Evolutionary conservation across 2,888 invertebrate species (phyloP).

Genomic region (Heliconius cydno): DNA sequence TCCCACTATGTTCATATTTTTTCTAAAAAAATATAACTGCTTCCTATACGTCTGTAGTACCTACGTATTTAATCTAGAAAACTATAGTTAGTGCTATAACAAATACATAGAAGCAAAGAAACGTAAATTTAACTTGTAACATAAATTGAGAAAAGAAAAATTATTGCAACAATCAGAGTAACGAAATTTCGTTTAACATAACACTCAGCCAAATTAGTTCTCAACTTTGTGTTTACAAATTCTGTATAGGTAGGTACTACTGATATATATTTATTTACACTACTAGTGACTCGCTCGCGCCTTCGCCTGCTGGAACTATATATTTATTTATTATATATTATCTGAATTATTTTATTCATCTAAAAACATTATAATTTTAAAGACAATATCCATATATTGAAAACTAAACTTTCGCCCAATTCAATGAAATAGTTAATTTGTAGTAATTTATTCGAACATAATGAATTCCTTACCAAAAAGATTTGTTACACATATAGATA

Average conservation of each 20-base stretch:
- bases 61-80: too few relatives aligned
- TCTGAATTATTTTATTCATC: too few relatives aligned
- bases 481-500: background rate
- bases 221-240: background rate
- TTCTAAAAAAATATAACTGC: too few relatives aligned
- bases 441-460: background rate
- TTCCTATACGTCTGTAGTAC: too few relatives aligned
- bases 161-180: background rate
- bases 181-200: background rate
- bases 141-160: background rate
- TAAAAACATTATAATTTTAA: too few relatives aligned
- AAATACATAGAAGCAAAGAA: background rate
- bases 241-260: background rate
- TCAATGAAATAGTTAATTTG: too few relatives aligned
- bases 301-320: too few relatives aligned
- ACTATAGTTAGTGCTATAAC: background rate
- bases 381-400: too few relatives aligned
- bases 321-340: too few relatives aligned
- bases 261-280: background rate
- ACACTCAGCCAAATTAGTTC: slow-evolving; percentile 18
- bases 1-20: too few relatives aligned
- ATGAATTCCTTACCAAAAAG: slow-evolving; percentile 11
- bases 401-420: too few relatives aligned
- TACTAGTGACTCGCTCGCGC: too few relatives aligned
- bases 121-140: background rate